Percentiles rank a stretch among this genome's conserved stretches.
phyloP scores from a whole-genome alignment of 1,140 invertebrate genomes.

The Apis dorsata region DNA sequence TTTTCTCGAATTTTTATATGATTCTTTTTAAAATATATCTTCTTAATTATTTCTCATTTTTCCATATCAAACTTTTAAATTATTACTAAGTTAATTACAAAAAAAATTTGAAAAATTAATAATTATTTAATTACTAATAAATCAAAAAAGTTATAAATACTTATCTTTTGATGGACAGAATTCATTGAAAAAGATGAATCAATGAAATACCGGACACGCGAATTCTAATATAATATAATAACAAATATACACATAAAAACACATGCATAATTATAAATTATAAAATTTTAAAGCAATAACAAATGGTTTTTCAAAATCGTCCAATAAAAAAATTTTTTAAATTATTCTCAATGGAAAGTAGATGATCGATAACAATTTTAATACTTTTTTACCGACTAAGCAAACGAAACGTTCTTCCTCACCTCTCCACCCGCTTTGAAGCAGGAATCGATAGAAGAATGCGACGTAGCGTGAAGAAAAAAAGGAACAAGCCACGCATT shows the following conservation, averaged over 20 bases:
- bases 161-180: background rate
- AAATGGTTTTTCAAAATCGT: background rate
- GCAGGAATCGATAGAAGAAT: conserved; percentile 79
- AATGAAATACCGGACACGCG: conserved; percentile 20
- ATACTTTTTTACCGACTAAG: conserved; percentile 9
- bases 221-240: conserved; percentile 29
- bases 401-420: background rate
- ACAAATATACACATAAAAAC: background rate
- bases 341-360: background rate
- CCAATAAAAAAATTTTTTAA: background rate
- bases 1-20: background rate
- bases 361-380: background rate
- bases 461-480: conserved; percentile 72
- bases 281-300: background rate
- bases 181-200: conserved; percentile 22
- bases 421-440: background rate
- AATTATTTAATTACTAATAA: background rate
- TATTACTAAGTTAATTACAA: background rate
- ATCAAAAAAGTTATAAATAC: background rate
- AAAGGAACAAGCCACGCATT: conserved; percentile 59
- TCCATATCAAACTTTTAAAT: background rate
- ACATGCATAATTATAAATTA: background rate
- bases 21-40: background rate
- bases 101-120: background rate
- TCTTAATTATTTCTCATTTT: background rate